Evolutionary conservation across 35 echinoderm and acorn worm genomes (phyloP), one percentile per base, ranked within the genome.

Genomic region (Anneissia japonica): DNA sequence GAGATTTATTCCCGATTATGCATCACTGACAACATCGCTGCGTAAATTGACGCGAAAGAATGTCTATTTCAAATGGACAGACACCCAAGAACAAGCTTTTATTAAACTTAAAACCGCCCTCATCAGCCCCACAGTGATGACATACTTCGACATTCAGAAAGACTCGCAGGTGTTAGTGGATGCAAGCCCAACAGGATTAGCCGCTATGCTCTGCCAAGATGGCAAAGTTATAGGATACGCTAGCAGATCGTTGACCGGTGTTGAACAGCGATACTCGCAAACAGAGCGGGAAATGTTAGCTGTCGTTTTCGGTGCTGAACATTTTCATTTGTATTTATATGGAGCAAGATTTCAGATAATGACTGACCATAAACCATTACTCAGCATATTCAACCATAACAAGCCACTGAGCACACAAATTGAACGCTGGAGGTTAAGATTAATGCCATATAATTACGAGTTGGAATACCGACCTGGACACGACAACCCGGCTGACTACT

Each of bases 191-290:
- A 41, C 88, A 16, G 85, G 79, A 32, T 31, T 92, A 17, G 74
- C 33, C 38, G 39, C 76, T 16, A 88, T 88, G 4, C 0, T 88
- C 19, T 46, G n/a, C 3, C 77, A 88, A 45, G 55, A 46, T 17
- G 51, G 31, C 28, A 43, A 51, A 28, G 82, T 86, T 0, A 37
- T 89, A 34, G 77, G 73, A 26, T 89, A 83, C 46, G 88, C 88
- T 3, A 90, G 88, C 81, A 38, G 82, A 28, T 33, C 88, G 33
- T 73, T 90, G 4, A 75, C 81, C 12, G 34, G 28, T 17, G 88
- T 90, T 3, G 88, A 90, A 46, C 81, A 78, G 26, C 56, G 88
- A 46, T 90, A 85, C 39, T 90, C 88, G 38, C 82, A 90, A 76
- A 90, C 88, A 17, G 88, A 90, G 38, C 72, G 73, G 23, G 82